Conservation (phyloP, 2,888 invertebrate species). For the Pilophorus perplexus region DNA sequence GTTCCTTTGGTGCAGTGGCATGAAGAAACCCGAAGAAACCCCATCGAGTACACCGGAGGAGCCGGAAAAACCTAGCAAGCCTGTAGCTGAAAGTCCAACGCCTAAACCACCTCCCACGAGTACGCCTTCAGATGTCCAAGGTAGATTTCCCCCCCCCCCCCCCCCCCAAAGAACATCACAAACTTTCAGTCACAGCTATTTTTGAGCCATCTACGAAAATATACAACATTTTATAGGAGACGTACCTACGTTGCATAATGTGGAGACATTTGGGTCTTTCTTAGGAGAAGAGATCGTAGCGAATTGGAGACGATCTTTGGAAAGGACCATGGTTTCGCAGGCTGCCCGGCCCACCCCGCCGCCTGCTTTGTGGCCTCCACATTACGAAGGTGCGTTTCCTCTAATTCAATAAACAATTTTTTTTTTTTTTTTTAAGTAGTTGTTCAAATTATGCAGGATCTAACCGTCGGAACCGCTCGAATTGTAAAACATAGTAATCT, state of each 20-base stretch:
- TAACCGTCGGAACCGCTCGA: no score
- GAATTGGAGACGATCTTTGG: slow-evolving; percentile 71
- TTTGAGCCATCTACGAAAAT: neutral
- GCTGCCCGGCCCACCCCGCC: slow-evolving; percentile 43
- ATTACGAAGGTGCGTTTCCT: slow-evolving; percentile 41
- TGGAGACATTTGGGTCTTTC: slow-evolving; percentile 69
- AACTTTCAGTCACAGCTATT: neutral
- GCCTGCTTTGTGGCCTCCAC: slow-evolving; percentile 42
- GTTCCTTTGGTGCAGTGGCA: no score
- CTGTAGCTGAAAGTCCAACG: slow-evolving; percentile 32
- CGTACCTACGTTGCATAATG: slow-evolving; percentile 59
- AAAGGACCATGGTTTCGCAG: slow-evolving; percentile 54
- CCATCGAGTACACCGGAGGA: slow-evolving; percentile 35
- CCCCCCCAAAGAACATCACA: no score
- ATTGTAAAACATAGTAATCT: no score
- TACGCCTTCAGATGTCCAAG: slow-evolving; percentile 42
- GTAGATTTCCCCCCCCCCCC: no score
- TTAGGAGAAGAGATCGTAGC: slow-evolving; percentile 81
- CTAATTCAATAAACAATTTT: neutral
- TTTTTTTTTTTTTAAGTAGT: no score
- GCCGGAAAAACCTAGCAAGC: slow-evolving; percentile 30
- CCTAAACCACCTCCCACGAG: slow-evolving; percentile 42
- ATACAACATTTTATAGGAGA: slow-evolving; percentile 43
- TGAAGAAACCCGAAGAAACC: slow-evolving; percentile 41
- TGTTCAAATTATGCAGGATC: neutral